phyloP scores from a whole-genome alignment of 2,113 vertebrate genomes.

The Elaphurus davidianus region DNA sequence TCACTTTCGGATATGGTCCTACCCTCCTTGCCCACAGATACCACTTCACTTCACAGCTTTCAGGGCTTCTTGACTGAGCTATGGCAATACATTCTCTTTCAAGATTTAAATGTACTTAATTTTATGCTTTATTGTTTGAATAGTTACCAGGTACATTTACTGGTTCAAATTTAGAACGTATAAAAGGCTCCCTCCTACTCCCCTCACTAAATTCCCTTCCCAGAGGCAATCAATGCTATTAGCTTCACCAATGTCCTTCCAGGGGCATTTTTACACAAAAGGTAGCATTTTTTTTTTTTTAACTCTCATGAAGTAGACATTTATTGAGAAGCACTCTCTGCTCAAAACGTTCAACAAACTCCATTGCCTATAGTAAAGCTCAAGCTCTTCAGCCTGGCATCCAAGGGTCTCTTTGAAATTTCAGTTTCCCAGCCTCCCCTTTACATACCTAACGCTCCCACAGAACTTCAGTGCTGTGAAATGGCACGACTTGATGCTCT shows the following conservation, averaged over 20 bases:
- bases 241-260: not conserved
- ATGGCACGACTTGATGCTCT: not conserved
- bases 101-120: not conserved
- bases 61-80: not conserved
- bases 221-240: not conserved
- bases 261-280: not conserved
- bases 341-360: not conserved
- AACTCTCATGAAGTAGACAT: not conserved
- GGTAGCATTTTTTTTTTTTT: not conserved
- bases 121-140: constrained; percentile 6
- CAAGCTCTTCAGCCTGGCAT: not conserved
- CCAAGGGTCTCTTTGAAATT: not conserved
- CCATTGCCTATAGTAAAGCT: not conserved
- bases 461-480: not conserved
- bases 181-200: not conserved
- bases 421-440: not conserved
- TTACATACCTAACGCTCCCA: not conserved
- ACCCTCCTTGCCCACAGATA: not conserved
- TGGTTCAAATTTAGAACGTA: not conserved
- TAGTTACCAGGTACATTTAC: not conserved
- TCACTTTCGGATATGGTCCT: not conserved
- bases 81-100: not conserved
- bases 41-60: not conserved
- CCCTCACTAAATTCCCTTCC: not conserved
- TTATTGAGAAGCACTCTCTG: not conserved